Evolutionary conservation across 2,113 vertebrate species (phyloP).

Genomic region (Turnix velox): DNA sequence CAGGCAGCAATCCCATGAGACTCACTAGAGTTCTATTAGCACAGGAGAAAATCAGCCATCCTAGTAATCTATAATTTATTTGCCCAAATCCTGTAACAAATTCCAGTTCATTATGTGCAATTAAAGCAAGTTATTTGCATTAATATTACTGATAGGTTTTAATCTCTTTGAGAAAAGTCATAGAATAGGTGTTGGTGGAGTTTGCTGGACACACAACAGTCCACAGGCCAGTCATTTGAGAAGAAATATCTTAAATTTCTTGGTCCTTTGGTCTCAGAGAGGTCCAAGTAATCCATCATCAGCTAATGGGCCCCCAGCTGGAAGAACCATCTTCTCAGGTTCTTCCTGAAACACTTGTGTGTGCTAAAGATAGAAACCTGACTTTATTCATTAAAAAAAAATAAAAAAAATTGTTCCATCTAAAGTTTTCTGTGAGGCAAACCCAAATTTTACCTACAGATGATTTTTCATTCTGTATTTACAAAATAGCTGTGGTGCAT

Average conservation of each 20-base stretch:
- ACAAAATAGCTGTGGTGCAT: not conserved
- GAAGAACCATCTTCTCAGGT: not conserved
- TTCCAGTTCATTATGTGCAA: not conserved
- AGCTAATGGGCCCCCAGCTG: not conserved
- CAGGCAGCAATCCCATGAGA: not conserved
- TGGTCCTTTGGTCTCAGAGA: not conserved
- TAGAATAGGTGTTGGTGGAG: too few species aligned
- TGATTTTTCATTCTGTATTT: not conserved
- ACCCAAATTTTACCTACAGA: not conserved
- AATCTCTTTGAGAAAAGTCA: too few species aligned
- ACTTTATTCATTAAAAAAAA: not conserved
- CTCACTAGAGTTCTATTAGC: not conserved
- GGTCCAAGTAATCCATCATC: not conserved
- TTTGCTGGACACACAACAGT: not conserved
- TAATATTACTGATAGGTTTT: not conserved
- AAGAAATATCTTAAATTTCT: not conserved
- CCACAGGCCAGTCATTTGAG: not conserved
- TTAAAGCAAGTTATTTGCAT: not conserved
- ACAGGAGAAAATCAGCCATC: not conserved
- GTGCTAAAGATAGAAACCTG: not conserved
- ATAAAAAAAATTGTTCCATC: accelerated
- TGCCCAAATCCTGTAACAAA: not conserved
- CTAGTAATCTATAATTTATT: not conserved
- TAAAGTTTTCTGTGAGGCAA: not conserved
- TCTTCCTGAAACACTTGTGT: not conserved